Evolutionary conservation across 2,797 vertebrate species (phyloP), one percentile per base, ranked within the genome.

Genomic region (Microhierax caerulescens): DNA sequence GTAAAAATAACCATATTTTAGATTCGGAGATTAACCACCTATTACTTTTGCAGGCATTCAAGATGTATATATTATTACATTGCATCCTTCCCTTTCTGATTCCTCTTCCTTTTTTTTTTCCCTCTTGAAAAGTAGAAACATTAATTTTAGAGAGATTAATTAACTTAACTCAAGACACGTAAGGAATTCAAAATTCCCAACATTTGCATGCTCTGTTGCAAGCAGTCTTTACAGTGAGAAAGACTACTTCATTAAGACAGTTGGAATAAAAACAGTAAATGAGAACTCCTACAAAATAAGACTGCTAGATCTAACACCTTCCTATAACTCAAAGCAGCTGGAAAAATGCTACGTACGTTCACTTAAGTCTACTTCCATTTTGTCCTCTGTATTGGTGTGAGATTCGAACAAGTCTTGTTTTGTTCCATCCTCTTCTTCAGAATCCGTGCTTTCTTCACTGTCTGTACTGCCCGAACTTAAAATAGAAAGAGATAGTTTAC

Each of bases 381-480:
- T 98, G 97, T 99, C 99, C 73, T 99, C 99, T 8, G 98, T 90
- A 83, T 87, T 98, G 69, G 98, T 95, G 56, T 98, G 98, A 0
- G 98, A 96, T 76, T 99, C 99, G 69, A 99, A 99, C 5, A 99
- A 88, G 92, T 99, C 99, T 85, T 99, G 99, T 88, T 99, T 99
- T 16, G 97, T 97, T 74, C 98, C 98, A 81, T 99, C 99, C 65
- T 99, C 99, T 61, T 99, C 99, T 97, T 99, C 99, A 0, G 99
- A 99, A 95, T 99, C 99, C 48, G 99, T 99, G 96, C 99, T 99
- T 95, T 99, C 99, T 96, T 99, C 99, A 15, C 99, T 99, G 98
- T 99, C 99, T 3, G 99, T 99, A 95, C 99, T 99, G 89, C 99
- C 99, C 48, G 99, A 99, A 97, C 99, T 99, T 97, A 98, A 88